Conservation (phyloP, 2,797 vertebrate species). For the Enteromius argenteus region DNA sequence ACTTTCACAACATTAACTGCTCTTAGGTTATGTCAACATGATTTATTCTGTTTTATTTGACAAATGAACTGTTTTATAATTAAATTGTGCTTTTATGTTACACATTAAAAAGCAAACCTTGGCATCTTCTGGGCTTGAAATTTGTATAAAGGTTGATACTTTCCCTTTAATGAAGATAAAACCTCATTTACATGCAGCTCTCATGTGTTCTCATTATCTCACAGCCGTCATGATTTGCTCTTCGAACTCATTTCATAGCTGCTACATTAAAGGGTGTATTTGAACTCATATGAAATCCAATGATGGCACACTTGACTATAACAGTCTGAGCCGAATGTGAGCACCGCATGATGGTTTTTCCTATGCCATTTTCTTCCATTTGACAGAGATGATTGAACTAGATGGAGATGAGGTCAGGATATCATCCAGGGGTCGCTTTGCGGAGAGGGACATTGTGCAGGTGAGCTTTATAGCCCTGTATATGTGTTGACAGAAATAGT, state of each 20-base stretch:
- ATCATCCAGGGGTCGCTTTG: slow-evolving; percentile 93
- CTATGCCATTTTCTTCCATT: slow-evolving; percentile 56
- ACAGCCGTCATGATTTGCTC: slow-evolving; percentile 7
- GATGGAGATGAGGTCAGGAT: slow-evolving; percentile 96
- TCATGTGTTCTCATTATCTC: background rate
- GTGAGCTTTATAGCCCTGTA: slow-evolving; percentile 68
- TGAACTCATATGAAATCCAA: background rate
- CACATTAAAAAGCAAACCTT: background rate
- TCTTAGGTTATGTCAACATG: background rate
- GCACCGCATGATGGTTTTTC: background rate
- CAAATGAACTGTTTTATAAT: background rate
- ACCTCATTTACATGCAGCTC: slow-evolving; percentile 20
- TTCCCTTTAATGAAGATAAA: background rate
- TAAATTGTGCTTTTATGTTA: background rate
- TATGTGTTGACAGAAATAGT: background rate
- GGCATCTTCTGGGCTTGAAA: background rate
- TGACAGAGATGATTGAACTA: slow-evolving; percentile 94
- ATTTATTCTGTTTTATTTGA: background rate
- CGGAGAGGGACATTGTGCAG: slow-evolving; percentile 98
- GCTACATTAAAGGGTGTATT: background rate
- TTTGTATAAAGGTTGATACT: background rate
- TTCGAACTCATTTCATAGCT: slow-evolving; percentile 29
- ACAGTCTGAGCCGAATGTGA: background rate
- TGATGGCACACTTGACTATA: background rate
- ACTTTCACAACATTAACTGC: background rate